Conservation (phyloP, 1,140 invertebrate genomes). For the Melipona quadrifasciata region DNA sequence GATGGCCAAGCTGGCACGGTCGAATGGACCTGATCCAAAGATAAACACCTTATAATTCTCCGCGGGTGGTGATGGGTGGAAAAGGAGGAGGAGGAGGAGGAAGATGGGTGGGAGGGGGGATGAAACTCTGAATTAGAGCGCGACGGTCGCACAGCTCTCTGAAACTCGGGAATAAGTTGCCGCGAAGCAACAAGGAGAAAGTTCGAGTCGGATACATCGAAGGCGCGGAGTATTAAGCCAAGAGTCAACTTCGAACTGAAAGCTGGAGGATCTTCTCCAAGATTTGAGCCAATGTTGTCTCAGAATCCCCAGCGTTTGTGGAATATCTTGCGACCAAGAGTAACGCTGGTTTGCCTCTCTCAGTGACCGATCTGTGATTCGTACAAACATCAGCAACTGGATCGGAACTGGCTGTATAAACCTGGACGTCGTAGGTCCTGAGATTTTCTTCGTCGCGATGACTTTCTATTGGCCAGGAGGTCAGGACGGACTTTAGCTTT, state of each 20-base stretch:
- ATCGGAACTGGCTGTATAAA: neutral
- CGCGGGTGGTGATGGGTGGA: no score
- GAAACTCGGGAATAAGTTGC: conserved; percentile 2
- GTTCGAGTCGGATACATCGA: conserved; percentile 1
- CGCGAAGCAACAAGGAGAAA: neutral
- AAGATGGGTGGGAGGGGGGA: no score
- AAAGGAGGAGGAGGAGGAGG: neutral
- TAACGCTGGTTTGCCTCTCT: neutral
- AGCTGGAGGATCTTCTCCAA: neutral
- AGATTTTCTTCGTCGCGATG: no score
- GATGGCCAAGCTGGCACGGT: neutral
- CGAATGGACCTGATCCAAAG: neutral
- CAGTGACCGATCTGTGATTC: neutral
- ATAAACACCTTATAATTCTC: conserved; percentile 16
- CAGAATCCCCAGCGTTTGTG: neutral
- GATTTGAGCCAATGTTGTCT: conserved; percentile 4
- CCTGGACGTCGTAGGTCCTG: no score
- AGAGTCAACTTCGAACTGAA: neutral
- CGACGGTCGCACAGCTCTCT: no score
- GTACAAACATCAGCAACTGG: neutral
- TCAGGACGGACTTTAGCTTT: neutral
- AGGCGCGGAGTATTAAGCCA: neutral
- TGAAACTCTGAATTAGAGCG: neutral
- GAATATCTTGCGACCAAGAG: conserved; percentile 2
- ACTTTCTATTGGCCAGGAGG: no score